A percentile compares a stretch with the other conserved stretches of the same genome.
phyloP scores from a whole-genome alignment of 2,113 vertebrate species.

The Lagopus leucura region DNA sequence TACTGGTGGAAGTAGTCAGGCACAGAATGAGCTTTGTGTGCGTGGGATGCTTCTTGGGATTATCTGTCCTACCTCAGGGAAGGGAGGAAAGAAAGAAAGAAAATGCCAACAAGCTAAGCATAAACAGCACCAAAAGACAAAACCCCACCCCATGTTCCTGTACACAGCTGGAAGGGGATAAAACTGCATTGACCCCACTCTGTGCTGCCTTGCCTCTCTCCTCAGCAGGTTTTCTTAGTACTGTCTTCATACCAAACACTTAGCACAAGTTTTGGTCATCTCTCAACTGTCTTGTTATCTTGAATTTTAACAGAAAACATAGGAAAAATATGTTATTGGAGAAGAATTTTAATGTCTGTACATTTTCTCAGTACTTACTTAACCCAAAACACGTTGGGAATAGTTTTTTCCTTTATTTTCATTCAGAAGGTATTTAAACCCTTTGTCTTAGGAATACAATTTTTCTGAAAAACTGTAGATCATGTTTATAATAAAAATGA shows the following conservation, averaged over 20 bases:
- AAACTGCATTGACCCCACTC: neutral
- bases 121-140: rapidly evolving
- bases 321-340: rapidly evolving
- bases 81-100: neutral
- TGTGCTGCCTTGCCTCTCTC: neutral
- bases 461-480: neutral
- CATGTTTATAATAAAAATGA: neutral
- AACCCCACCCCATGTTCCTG: rapidly evolving
- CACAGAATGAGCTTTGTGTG: rapidly evolving
- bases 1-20: neutral
- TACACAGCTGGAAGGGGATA: neutral
- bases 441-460: neutral
- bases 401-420: neutral
- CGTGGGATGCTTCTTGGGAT: neutral
- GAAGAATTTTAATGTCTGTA: neutral
- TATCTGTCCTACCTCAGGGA: too few relatives aligned
- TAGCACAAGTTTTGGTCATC: neutral
- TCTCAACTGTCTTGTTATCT: neutral
- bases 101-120: rapidly evolving
- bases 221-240: rapidly evolving
- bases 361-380: rapidly evolving
- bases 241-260: neutral
- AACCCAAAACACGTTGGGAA: neutral
- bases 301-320: neutral
- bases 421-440: neutral